Base-by-base conservation (phyloP, 2,113 vertebrate genomes). In the Stigmatopora nigra region DNA sequence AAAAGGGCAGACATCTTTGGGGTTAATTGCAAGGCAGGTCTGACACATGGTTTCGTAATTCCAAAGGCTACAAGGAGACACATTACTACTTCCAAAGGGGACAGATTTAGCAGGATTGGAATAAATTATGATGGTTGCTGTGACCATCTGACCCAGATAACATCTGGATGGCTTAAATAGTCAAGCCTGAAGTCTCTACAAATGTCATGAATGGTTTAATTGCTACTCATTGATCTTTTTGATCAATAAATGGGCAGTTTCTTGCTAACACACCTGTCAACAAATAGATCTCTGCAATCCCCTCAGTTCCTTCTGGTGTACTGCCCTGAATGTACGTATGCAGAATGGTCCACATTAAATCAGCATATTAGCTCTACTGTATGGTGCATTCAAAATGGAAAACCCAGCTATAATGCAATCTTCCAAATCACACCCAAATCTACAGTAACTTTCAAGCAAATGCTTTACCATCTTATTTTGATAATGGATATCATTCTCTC, bases 151-250 rank as follows among this genome's bases (percentile, higher is more conserved):
- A 71, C 61, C 63, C 61, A 71, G n/a, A 69, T 53, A 64, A 69
- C 65, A 76, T 76, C 61, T 77, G 63, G 69, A 76, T 51, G 58
- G 19, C 56, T 67, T 69, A 67, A 16, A 19, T 2, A 44, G 22
- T 56, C 12, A 7, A 46, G 46, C n/a, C 51, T 51, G 6, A 16
- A 11, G 51, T 31, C 53, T 14, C 22, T 15, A 56, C 22, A 56
- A 22, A 9, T 14, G 35, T 59, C 9, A 11, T 17, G 19, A 44
- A 60, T 56, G 15, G 53, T 56, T 10, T 7, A 31, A 56, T 15
- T 31, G 12, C 12, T 22, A 53, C 19, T 51, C 3, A 19, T 17
- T 19, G n/a, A n/a, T 17, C 3, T 51, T n/a, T 51, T n/a, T 51
- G 48, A n/a, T 51, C 9, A 51, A n/a, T 7, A 10, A n/a, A 7